Percentiles rank a stretch among this genome's conserved stretches.
Evolutionary conservation across 2,888 invertebrate genomes (phyloP).

Genomic region (Hypomecis punctinalis): DNA sequence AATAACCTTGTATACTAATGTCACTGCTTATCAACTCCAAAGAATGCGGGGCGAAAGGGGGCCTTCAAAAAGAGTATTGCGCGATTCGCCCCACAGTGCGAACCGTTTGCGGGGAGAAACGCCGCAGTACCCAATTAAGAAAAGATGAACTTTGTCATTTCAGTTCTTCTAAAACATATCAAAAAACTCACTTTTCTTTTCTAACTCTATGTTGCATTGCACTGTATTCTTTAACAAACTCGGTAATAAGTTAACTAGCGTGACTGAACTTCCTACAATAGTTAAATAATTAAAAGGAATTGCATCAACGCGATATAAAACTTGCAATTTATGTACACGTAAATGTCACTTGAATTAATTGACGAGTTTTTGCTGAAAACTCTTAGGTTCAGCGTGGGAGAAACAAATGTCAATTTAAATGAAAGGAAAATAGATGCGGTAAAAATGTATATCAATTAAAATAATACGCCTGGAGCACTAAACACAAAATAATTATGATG

Average conservation of each 20-base stretch:
- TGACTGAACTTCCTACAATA: slow-evolving; percentile 5
- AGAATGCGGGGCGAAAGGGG: too few species aligned
- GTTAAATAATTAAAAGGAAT: not conserved
- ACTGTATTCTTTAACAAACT: slow-evolving; percentile 1
- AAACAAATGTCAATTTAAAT: not conserved
- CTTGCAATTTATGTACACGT: slow-evolving; percentile 11
- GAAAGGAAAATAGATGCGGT: not conserved
- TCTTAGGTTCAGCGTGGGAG: slow-evolving; percentile 11
- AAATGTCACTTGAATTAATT: slow-evolving; percentile 22
- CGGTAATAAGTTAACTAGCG: slow-evolving; percentile 10
- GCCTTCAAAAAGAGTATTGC: too few species aligned
- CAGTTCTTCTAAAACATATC: too few species aligned
- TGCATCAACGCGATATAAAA: slow-evolving; percentile 16
- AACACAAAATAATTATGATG: too few species aligned
- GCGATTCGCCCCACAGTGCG: too few species aligned
- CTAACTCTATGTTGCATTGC: not conserved
- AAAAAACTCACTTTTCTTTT: not conserved
- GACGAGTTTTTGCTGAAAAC: slow-evolving; percentile 15
- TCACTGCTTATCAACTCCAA: too few species aligned
- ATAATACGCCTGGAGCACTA: too few species aligned
- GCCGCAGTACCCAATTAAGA: too few species aligned
- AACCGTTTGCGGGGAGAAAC: too few species aligned
- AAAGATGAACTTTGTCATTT: too few species aligned
- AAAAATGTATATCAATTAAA: too few species aligned
- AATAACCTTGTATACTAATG: too few species aligned